These are phyloP conservation scores for Piscicola geometra DNA, from an alignment of 2,888 invertebrate genomes.

Conservation along the genomic window DNA sequence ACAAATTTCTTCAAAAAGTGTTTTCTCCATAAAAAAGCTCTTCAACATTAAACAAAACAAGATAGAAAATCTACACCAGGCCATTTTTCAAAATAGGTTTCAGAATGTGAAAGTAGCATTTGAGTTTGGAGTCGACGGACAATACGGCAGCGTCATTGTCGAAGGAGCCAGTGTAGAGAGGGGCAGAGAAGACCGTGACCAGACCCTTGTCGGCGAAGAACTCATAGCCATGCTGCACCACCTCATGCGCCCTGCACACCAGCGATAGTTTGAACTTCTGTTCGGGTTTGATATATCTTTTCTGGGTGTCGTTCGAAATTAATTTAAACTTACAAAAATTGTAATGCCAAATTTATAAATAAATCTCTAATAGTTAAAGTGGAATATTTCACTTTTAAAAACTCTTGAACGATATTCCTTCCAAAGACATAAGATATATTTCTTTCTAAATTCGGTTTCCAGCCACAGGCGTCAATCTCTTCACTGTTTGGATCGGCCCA, in stretches of 20 bases:
- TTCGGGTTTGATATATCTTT: too few relatives aligned
- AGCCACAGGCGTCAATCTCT: not conserved
- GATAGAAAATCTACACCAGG: not conserved
- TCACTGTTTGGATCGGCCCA: slow-evolving; percentile 53
- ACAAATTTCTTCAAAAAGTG: too few relatives aligned
- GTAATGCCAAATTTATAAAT: not conserved
- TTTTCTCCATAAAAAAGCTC: too few relatives aligned
- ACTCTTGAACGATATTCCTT: slow-evolving; percentile 23
- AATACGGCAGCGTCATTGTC: slow-evolving; percentile 30
- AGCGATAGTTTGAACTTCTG: slow-evolving; percentile 15
- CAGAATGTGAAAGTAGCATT: slow-evolving; percentile 19
- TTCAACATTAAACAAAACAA: not conserved
- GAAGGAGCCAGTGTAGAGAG: slow-evolving; percentile 25
- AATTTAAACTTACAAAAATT: too few relatives aligned
- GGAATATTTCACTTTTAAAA: slow-evolving; percentile 18
- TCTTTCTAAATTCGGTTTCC: slow-evolving; percentile 23
- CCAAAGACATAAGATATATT: slow-evolving; percentile 28
- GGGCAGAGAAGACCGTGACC: slow-evolving; percentile 30
- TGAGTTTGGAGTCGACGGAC: slow-evolving; percentile 22
- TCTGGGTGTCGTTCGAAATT: too few relatives aligned
- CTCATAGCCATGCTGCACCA: slow-evolving; percentile 30
- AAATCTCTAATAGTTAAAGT: not conserved
- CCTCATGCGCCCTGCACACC: slow-evolving; percentile 32
- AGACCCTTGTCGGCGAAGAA: slow-evolving; percentile 28
- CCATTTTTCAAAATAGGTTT: not conserved